A percentile compares a stretch with the other conserved stretches of the same genome.
Conservation (phyloP, 2,888 invertebrate genomes). For the Antitype chi region DNA sequence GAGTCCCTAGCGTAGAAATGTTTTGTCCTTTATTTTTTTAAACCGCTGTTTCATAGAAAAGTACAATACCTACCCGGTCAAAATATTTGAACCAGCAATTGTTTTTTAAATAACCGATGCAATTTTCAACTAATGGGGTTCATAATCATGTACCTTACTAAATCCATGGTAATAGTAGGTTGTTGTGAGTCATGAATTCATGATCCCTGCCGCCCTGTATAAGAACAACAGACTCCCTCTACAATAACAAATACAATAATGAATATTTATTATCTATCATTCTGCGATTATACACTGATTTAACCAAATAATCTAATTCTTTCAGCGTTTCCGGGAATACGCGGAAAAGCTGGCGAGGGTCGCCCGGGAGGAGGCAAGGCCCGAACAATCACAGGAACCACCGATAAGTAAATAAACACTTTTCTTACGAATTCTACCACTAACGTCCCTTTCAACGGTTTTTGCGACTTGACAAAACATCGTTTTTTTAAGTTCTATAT, state of each 20-base stretch:
- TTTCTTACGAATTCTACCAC: no score
- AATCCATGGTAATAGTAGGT: no score
- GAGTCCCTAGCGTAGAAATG: no score
- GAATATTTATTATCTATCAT: background rate
- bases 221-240: background rate
- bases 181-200: no score
- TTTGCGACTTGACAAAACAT: background rate
- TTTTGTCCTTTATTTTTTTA: no score
- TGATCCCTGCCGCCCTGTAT: no score
- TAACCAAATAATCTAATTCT: conserved; percentile 56
- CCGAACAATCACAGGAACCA: conserved; percentile 65
- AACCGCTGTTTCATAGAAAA: no score
- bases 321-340: conserved; percentile 79
- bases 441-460: background rate
- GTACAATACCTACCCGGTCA: no score
- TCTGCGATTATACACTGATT: background rate
- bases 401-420: conserved; percentile 47
- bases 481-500: background rate
- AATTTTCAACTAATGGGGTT: no score
- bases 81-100: no score
- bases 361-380: conserved; percentile 79
- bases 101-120: no score
- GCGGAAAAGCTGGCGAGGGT: conserved; percentile 79
- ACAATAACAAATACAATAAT: background rate
- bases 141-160: no score